These are phyloP conservation scores for Zaprionus bogoriensis DNA, from an alignment of 2,888 invertebrate genomes.

Conservation along the genomic window DNA sequence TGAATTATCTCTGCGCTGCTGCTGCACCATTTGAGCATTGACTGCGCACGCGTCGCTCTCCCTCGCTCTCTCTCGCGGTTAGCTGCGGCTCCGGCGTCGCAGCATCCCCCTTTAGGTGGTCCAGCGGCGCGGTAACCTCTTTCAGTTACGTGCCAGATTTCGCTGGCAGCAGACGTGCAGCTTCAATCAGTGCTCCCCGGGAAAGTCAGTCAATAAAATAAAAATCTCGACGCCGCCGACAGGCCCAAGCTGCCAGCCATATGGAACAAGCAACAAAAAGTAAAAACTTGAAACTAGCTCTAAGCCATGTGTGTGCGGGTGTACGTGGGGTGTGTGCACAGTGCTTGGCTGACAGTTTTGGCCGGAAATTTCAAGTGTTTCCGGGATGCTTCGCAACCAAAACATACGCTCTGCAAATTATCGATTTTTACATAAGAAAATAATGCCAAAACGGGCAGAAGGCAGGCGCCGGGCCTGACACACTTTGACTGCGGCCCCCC, in stretches of 20 bases:
- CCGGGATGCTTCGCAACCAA: constrained; percentile 51
- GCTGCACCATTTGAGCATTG: constrained; percentile 64
- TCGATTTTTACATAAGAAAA: constrained; percentile 69
- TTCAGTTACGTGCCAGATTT: constrained; percentile 71
- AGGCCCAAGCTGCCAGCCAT: background rate
- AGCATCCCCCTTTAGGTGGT: constrained; percentile 66
- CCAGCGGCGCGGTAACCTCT: constrained; percentile 47
- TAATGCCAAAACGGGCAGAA: constrained; percentile 6
- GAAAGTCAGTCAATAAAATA: constrained; percentile 11
- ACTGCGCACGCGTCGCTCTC: constrained; percentile 49
- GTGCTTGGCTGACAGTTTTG: constrained; percentile 31
- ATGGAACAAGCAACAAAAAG: background rate
- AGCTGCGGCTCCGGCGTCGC: constrained; percentile 29
- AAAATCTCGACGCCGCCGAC: background rate
- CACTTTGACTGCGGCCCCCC: constrained; percentile 52
- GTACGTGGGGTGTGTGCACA: constrained; percentile 21
- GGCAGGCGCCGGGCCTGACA: constrained; percentile 42
- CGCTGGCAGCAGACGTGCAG: constrained; percentile 60
- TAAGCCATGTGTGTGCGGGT: constrained; percentile 13
- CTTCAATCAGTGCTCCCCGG: constrained; percentile 10
- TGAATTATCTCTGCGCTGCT: constrained; percentile 6
- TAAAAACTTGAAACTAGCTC: background rate
- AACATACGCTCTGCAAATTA: constrained; percentile 65
- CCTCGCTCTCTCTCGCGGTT: constrained; percentile 5
- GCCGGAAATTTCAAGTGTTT: constrained; percentile 73